These are phyloP conservation scores for Acleris cristana DNA, from an alignment of 2,888 invertebrate genomes.

Conservation along the genomic window DNA sequence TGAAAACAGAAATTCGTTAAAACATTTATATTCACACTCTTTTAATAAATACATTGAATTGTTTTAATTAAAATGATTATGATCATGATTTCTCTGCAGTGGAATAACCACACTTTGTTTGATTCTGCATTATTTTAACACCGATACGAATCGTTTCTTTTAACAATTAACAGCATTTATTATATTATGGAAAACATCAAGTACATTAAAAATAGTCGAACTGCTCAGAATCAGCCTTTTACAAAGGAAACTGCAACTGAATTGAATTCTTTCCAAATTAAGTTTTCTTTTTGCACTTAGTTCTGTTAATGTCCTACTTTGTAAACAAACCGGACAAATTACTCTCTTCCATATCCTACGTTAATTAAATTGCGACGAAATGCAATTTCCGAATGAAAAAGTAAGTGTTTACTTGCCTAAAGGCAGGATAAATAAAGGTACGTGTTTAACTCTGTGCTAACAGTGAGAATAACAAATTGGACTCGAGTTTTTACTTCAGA, in stretches of 20 bases:
- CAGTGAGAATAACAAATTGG: slow-evolving; percentile 15
- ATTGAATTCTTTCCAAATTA: background rate
- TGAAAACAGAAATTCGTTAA: too few relatives aligned
- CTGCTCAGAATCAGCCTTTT: background rate
- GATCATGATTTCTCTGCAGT: too few relatives aligned
- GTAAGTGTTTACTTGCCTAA: slow-evolving; percentile 15
- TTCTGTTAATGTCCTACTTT: slow-evolving; percentile 9
- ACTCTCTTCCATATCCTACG: slow-evolving; percentile 14
- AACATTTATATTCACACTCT: too few relatives aligned
- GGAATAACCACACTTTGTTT: too few relatives aligned
- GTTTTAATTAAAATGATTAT: too few relatives aligned
- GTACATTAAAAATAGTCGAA: background rate
- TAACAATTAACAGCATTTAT: too few relatives aligned
- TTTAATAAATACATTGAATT: too few relatives aligned
- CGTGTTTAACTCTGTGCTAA: slow-evolving; percentile 18
- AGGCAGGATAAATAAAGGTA: slow-evolving; percentile 10
- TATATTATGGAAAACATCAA: too few relatives aligned
- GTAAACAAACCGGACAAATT: slow-evolving; percentile 18
- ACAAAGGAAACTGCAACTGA: background rate
- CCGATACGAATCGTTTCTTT: too few relatives aligned
- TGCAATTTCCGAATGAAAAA: slow-evolving; percentile 20
- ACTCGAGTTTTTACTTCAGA: too few relatives aligned
- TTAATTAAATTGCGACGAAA: slow-evolving; percentile 20
- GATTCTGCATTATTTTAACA: too few relatives aligned
- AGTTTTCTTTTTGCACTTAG: background rate